Evolutionary conservation across 2,797 vertebrate species (phyloP).

Genomic region (Centropyge bicolor): DNA sequence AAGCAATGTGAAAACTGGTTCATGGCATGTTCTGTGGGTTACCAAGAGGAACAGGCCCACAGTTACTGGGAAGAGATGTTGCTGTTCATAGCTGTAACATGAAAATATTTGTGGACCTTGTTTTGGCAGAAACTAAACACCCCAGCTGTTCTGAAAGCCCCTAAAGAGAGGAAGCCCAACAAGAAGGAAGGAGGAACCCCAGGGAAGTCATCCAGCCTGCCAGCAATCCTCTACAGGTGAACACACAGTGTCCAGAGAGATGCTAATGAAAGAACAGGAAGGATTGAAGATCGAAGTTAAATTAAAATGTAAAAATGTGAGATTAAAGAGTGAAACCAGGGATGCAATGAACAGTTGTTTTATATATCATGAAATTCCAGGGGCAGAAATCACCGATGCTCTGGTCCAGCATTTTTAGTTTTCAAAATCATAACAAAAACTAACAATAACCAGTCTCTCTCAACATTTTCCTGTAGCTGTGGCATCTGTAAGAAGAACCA

Average conservation of each 20-base stretch:
- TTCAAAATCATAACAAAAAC: neutral
- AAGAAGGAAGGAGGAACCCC: conserved; percentile 95
- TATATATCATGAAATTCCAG: conserved; percentile 4
- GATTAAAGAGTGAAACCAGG: neutral
- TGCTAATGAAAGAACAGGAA: neutral
- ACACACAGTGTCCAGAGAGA: neutral
- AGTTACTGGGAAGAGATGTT: neutral
- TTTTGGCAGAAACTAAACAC: conserved; percentile 91
- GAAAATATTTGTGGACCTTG: neutral
- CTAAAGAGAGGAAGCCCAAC: conserved; percentile 97
- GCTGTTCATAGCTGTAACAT: neutral
- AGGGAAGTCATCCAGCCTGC: conserved; percentile 90
- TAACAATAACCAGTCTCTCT: neutral
- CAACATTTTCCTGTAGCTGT: conserved; percentile 87
- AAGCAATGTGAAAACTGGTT: too few relatives aligned
- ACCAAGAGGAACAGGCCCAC: neutral
- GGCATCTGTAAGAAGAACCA: conserved; percentile 99
- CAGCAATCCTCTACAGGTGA: conserved; percentile 95
- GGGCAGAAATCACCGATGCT: neutral
- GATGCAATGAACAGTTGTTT: neutral
- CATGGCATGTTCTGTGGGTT: too few relatives aligned
- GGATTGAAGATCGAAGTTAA: neutral
- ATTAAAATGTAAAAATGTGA: neutral
- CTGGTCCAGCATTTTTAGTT: neutral
- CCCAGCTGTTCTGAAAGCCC: conserved; percentile 93